A percentile compares a stretch with the other conserved stretches of the same genome.
phyloP scores from a whole-genome alignment of 2,797 vertebrate genomes.

The Mycteria americana region DNA sequence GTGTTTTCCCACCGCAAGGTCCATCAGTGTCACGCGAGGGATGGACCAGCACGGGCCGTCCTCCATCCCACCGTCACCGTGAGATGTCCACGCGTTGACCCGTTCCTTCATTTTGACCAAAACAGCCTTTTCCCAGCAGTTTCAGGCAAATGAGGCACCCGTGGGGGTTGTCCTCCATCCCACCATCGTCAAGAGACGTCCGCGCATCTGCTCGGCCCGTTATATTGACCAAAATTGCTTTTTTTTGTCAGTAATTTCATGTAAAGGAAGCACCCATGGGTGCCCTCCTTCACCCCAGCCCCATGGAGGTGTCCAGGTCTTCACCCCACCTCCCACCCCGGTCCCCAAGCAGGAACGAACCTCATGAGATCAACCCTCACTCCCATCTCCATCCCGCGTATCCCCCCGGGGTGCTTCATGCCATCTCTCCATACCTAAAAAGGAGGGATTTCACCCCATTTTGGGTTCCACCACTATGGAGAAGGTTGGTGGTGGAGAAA shows the following conservation, averaged over 20 bases:
- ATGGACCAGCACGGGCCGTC: rapidly evolving
- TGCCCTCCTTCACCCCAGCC: neutral
- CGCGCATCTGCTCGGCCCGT: neutral
- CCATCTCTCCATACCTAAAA: neutral
- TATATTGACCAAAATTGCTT: neutral
- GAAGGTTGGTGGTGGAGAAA: neutral
- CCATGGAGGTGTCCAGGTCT: neutral
- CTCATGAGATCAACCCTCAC: neutral
- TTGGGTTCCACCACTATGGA: rapidly evolving
- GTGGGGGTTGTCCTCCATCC: neutral
- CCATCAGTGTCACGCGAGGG: rapidly evolving
- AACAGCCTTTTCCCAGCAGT: neutral
- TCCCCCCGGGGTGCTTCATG: rapidly evolving
- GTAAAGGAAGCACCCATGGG: neutral
- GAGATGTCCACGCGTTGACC: rapidly evolving
- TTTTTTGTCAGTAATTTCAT: rapidly evolving
- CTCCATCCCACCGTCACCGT: rapidly evolving
- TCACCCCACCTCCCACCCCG: neutral
- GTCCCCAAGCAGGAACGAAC: no score
- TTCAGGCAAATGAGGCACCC: neutral
- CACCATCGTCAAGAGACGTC: neutral
- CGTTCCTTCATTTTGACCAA: neutral
- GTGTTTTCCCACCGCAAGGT: neutral
- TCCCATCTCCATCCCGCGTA: neutral
- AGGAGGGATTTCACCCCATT: neutral